Base-by-base conservation (phyloP, 1,140 invertebrate genomes). In the Nephotettix cincticeps region DNA sequence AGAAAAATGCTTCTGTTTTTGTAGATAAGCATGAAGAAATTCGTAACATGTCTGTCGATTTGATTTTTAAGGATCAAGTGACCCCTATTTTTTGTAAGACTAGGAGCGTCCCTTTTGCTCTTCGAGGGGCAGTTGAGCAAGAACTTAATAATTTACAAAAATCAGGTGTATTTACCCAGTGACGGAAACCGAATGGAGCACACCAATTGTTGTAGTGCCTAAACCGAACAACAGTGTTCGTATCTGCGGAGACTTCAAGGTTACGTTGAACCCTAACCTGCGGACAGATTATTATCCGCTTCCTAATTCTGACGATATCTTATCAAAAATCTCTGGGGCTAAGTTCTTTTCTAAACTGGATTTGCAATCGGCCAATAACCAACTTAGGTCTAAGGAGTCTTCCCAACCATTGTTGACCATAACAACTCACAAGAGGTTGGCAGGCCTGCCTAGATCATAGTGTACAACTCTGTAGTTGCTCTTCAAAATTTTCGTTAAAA, bases 131-230 rank as follows among this genome's bases (percentile, higher is more conserved):
- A 65, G 76, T 80, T 1, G 74, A 75, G 6, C 65, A 68, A 17
- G 78, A 80, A 71, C 51, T 78, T 23, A 64, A 36, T 6, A 14
- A 36, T 36, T 36, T 36, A 14, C 32, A 36, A 36, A 36, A 36
- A 36, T 36, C 77, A 78, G 77, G 19, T 76, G 82, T 61, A 74
- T 84, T 4, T 64, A 75, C 66, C 75, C 76, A 17, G 77, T 83
- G 9, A 72, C 78, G 43, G 72, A 77, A 69, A 76, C 78, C 6
- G 76, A 80, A 63, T 84, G 81, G 78, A 80, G 79, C 17, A 77
- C 79, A 9, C 82, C 81, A 0, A 75, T 85, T 3, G 82, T 84
- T 0, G 75, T 78, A 2, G 78, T 82, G 0, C 71, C 78, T 36
- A 83, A 83, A 72, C 71, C 71, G n/a, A 73, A 80, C 71, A 77